Percentiles rank a stretch among this genome's conserved stretches.
These are phyloP conservation scores for Carcinoscorpius rotundicauda DNA, from an alignment of 1,140 invertebrate genomes.

Conservation along the genomic window DNA sequence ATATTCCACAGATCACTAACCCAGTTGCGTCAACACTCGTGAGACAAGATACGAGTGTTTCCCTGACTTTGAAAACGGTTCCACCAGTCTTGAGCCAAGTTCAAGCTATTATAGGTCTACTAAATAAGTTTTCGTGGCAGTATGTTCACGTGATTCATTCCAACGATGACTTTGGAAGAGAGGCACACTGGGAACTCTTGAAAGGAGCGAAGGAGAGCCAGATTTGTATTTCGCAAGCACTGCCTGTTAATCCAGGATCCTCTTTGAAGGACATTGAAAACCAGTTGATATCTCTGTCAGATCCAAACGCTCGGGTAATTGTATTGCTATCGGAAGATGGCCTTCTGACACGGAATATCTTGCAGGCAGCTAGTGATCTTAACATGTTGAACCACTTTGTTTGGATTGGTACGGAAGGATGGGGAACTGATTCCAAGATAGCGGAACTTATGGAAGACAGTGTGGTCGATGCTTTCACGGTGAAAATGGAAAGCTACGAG, in stretches of 20 bases:
- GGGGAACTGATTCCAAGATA: slow-evolving; percentile 8
- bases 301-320: slow-evolving; percentile 10
- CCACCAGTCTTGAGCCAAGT: slow-evolving; percentile 15
- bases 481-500: slow-evolving; percentile 34
- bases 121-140: slow-evolving; percentile 15
- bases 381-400: slow-evolving; percentile 6
- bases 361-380: slow-evolving; percentile 11
- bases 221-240: slow-evolving; percentile 12
- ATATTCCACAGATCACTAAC: slow-evolving; percentile 12
- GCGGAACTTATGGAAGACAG: slow-evolving; percentile 31
- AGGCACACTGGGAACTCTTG: slow-evolving; percentile 10
- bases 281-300: slow-evolving; percentile 8
- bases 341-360: slow-evolving; percentile 5
- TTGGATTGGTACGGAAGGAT: slow-evolving; percentile 18
- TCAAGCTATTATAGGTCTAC: slow-evolving; percentile 10
- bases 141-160: slow-evolving; percentile 18
- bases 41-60: no score
- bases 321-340: slow-evolving; percentile 14
- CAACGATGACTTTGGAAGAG: slow-evolving; percentile 13
- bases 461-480: slow-evolving; percentile 23
- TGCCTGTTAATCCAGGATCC: slow-evolving; percentile 11
- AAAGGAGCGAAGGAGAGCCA: slow-evolving; percentile 12
- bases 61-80: neutral
- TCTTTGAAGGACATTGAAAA: slow-evolving; percentile 2
- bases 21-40: neutral